phyloP scores from a whole-genome alignment of 2,888 invertebrate genomes.

The Drosophila parthenogenetica region DNA sequence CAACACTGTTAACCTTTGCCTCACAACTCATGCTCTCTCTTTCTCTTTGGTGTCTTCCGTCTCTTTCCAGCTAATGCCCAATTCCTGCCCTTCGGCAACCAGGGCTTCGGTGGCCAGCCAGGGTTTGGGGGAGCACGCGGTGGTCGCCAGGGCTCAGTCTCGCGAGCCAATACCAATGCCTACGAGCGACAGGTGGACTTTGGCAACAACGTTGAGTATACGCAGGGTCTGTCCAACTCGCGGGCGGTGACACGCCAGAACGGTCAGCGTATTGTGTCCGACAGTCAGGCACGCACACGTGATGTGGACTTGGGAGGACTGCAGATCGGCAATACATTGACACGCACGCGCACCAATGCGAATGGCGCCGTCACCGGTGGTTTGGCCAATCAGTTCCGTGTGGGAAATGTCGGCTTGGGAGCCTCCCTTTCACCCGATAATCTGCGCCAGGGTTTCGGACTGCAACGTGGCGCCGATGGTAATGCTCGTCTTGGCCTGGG shows the following conservation, averaged over 20 bases:
- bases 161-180: conserved; percentile 77
- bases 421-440: conserved; percentile 81
- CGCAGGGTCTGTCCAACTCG: conserved; percentile 74
- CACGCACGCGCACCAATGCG: conserved; percentile 70
- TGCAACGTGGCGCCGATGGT: conserved; percentile 77
- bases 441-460: conserved; percentile 75
- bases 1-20: no score
- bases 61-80: conserved; percentile 61
- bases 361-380: conserved; percentile 77
- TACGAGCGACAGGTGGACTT: conserved; percentile 72
- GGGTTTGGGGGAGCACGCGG: conserved; percentile 19
- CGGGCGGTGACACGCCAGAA: conserved; percentile 79
- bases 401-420: conserved; percentile 80
- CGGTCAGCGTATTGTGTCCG: conserved; percentile 68
- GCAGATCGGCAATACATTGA: conserved; percentile 81
- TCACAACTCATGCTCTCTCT: not conserved
- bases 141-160: conserved; percentile 69
- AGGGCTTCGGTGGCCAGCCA: conserved; percentile 24
- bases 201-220: conserved; percentile 67
- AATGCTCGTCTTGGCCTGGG: conserved; percentile 80
- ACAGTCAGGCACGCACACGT: conserved; percentile 73
- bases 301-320: conserved; percentile 80
- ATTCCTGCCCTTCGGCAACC: conserved; percentile 40
- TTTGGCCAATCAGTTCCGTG: conserved; percentile 75
- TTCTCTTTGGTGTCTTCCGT: not conserved